A percentile compares a stretch with the other conserved stretches of the same genome.
phyloP scores from a whole-genome alignment of 2,888 invertebrate species.

The Aethes cnicana region DNA sequence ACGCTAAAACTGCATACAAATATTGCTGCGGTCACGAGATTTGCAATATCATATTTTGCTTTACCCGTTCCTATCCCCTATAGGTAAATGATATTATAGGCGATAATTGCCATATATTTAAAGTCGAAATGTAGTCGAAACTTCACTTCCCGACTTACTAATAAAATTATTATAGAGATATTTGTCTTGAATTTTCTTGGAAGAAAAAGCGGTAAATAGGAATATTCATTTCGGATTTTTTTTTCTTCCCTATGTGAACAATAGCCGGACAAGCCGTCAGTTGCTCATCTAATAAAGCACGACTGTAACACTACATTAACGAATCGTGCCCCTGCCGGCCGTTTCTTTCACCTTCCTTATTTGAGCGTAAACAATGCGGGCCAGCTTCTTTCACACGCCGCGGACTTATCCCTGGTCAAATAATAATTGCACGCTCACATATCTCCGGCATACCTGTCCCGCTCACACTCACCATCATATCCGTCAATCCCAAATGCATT shows the following conservation, averaged over 20 bases:
- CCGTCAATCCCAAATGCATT: constrained; percentile 72
- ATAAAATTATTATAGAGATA: neutral
- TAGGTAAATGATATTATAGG: no score
- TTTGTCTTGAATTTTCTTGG: no score
- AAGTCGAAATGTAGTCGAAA: no score
- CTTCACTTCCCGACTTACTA: no score
- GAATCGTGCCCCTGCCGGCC: constrained; percentile 59
- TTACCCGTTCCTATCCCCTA: no score
- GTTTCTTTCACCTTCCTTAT: constrained; percentile 77
- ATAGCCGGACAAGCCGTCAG: constrained; percentile 45
- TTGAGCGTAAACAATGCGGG: constrained; percentile 79
- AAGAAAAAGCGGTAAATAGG: constrained; percentile 30
- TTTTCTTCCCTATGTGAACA: constrained; percentile 36
- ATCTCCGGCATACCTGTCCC: constrained; percentile 54
- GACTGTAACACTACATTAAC: constrained; percentile 68
- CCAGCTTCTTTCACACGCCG: constrained; percentile 79
- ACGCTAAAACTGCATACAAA: no score
- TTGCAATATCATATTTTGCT: no score
- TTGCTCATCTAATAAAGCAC: constrained; percentile 60
- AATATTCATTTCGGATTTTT: constrained; percentile 39
- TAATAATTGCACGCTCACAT: constrained; percentile 78
- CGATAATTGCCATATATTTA: no score
- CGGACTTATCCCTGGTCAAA: constrained; percentile 81
- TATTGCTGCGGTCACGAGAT: no score
- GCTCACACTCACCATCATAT: constrained; percentile 63